These are phyloP conservation scores for Syrrhaptes paradoxus DNA, from an alignment of 2,113 vertebrate genomes.

Conservation along the genomic window DNA sequence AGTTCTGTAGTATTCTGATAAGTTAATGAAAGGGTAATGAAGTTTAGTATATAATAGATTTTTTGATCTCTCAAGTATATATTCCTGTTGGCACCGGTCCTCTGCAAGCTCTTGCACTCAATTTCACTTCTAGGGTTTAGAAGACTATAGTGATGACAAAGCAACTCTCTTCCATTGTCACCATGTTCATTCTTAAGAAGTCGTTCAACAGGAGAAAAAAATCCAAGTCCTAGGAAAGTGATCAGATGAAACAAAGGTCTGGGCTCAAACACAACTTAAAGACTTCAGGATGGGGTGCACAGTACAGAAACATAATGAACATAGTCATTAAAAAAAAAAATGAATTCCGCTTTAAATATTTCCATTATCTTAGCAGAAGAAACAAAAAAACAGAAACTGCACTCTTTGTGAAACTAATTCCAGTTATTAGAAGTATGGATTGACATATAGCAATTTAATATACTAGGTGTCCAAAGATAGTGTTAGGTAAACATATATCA, in stretches of 20 bases:
- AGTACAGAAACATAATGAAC: not conserved
- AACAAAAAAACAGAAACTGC: not conserved
- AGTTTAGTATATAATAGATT: not conserved
- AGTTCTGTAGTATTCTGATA: not conserved
- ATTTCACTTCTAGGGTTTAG: not conserved
- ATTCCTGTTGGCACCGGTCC: not conserved
- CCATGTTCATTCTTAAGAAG: not conserved
- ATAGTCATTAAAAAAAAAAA: not conserved
- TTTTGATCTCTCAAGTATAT: not conserved
- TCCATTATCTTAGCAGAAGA: not conserved
- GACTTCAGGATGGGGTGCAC: not conserved
- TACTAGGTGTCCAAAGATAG: not conserved
- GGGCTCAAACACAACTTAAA: not conserved
- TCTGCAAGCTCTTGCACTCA: not conserved
- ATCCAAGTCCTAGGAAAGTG: not conserved
- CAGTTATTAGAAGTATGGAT: not conserved
- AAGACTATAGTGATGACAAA: not conserved
- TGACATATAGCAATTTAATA: not conserved
- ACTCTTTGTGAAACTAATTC: not conserved
- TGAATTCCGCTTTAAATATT: not conserved
- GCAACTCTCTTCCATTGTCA: not conserved
- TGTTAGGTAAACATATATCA: not conserved
- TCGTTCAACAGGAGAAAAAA: not conserved
- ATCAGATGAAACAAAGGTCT: not conserved
- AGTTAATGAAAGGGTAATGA: not conserved